These are phyloP conservation scores for Acronicta aceris DNA, from an alignment of 2,888 invertebrate genomes.

Conservation along the genomic window DNA sequence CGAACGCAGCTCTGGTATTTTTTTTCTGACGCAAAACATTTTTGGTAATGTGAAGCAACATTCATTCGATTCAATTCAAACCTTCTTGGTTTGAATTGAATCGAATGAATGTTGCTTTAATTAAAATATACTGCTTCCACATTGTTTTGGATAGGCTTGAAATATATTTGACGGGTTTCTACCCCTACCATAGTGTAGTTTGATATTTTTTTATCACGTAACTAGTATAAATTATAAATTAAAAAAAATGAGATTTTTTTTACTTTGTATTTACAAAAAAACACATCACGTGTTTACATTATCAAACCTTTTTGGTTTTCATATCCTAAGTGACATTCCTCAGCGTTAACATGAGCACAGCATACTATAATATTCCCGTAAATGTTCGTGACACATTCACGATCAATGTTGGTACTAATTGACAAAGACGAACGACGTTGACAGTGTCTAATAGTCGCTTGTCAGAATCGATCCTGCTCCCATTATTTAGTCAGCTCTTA, in stretches of 20 bases:
- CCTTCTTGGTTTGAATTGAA: too few relatives aligned
- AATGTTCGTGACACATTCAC: constrained; percentile 12
- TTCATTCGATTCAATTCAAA: too few relatives aligned
- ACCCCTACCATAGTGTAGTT: not conserved
- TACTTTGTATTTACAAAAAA: too few relatives aligned
- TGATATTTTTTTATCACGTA: too few relatives aligned
- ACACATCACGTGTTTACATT: too few relatives aligned
- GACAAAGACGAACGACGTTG: constrained; percentile 40
- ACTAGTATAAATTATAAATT: too few relatives aligned
- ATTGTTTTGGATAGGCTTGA: not conserved
- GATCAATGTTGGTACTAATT: constrained; percentile 48
- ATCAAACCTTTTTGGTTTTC: not conserved
- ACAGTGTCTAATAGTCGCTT: constrained; percentile 30
- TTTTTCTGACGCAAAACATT: constrained; percentile 21
- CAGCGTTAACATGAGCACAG: not conserved
- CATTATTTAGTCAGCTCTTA: constrained; percentile 12
- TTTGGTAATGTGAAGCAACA: constrained; percentile 45
- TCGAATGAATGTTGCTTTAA: constrained; percentile 27
- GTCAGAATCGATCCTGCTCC: constrained; percentile 20
- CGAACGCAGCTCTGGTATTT: constrained; percentile 13
- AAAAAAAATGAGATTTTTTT: too few relatives aligned
- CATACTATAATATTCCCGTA: not conserved
- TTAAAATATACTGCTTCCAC: constrained; percentile 28
- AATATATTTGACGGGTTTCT: not conserved
- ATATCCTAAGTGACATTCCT: too few relatives aligned